Evolutionary conservation across 1,140 invertebrate genomes (phyloP).

Genomic region (Diabrotica undecimpunctata): DNA sequence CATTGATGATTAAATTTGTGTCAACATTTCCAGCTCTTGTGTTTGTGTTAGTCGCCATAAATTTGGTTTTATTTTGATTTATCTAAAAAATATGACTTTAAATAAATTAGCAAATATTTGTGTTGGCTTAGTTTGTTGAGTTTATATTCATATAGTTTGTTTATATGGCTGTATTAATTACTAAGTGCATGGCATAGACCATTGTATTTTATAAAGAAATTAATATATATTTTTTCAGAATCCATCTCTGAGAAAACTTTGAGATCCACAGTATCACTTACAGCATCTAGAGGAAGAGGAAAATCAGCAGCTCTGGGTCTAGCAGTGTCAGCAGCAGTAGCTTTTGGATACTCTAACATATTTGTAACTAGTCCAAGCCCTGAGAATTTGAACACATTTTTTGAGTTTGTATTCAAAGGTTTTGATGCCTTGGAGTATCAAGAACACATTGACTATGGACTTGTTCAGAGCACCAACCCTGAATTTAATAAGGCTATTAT

Average conservation of each 20-base stretch:
- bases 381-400: conserved; percentile 97
- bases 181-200: too few species aligned
- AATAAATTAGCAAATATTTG: too few species aligned
- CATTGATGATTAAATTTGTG: too few species aligned
- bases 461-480: conserved; percentile 93
- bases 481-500: conserved; percentile 97
- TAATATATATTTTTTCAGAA: conserved; percentile 57
- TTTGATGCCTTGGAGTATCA: conserved; percentile 94
- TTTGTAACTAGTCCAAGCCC: conserved; percentile 97
- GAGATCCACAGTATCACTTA: conserved; percentile 88
- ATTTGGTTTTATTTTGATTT: too few species aligned
- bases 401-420: conserved; percentile 96
- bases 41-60: too few species aligned
- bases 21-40: too few species aligned
- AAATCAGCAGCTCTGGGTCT: conserved; percentile 98
- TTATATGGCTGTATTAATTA: too few species aligned
- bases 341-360: conserved; percentile 94
- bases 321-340: conserved; percentile 79
- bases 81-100: too few species aligned
- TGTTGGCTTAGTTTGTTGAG: too few species aligned
- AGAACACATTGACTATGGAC: conserved; percentile 94
- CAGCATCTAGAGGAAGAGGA: conserved; percentile 93
- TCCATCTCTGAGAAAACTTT: conserved; percentile 90
- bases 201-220: too few species aligned
- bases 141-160: too few species aligned